Evolutionary conservation across 2,113 vertebrate genomes (phyloP).

Genomic region (Megaleporinus macrocephalus): DNA sequence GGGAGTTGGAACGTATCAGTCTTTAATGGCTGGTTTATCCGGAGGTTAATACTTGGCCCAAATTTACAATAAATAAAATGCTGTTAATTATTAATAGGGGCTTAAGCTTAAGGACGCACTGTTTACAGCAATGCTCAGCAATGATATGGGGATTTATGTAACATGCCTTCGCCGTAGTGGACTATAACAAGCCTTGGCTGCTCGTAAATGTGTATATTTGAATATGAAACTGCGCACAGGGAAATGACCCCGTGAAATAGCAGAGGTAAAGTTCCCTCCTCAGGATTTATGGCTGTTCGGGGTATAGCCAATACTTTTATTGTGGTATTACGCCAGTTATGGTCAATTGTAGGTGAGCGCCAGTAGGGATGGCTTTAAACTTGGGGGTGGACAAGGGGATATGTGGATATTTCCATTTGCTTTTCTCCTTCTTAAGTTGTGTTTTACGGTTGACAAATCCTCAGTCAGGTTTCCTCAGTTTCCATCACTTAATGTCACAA

Average conservation of each 20-base stretch:
- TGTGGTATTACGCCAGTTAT: slow-evolving; percentile 54
- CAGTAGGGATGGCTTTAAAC: slow-evolving; percentile 51
- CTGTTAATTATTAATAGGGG: not conserved
- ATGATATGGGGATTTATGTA: slow-evolving; percentile 54
- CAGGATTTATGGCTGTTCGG: slow-evolving; percentile 58
- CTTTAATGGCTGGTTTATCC: not conserved
- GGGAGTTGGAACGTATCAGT: not conserved
- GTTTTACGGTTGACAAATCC: slow-evolving; percentile 51
- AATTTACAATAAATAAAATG: not conserved
- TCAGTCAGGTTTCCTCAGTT: slow-evolving; percentile 46
- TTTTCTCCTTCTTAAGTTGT: slow-evolving; percentile 40
- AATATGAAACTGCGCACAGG: slow-evolving; percentile 57
- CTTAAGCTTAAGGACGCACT: too few relatives aligned
- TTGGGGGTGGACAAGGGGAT: slow-evolving; percentile 29
- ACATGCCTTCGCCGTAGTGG: slow-evolving; percentile 39
- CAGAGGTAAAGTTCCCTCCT: slow-evolving; percentile 53
- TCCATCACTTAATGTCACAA: slow-evolving; percentile 54
- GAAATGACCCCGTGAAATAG: slow-evolving; percentile 61
- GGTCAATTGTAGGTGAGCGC: slow-evolving; percentile 47
- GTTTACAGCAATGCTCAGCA: not conserved
- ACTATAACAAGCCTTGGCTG: slow-evolving; percentile 56
- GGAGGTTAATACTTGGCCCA: not conserved
- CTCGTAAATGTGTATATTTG: slow-evolving; percentile 65
- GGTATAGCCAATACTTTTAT: slow-evolving; percentile 62
- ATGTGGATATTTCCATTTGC: slow-evolving; percentile 55